Evolutionary conservation across 2,888 invertebrate genomes (phyloP).

Genomic region (Anaspis maculata): DNA sequence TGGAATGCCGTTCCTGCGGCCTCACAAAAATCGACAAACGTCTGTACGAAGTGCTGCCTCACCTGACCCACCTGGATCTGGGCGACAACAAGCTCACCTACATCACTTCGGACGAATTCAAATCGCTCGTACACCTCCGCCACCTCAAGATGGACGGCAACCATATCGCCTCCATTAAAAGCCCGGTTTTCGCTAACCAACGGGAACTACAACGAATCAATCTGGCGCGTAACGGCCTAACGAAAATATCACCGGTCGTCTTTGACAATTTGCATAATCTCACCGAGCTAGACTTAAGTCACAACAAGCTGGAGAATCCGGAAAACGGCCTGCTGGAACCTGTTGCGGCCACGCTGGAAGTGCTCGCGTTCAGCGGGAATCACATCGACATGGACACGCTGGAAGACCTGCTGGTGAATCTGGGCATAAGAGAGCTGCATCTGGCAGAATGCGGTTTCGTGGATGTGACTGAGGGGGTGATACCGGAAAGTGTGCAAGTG

Average conservation of each 20-base stretch:
- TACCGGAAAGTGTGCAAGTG: constrained; percentile 47
- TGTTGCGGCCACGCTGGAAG: constrained; percentile 51
- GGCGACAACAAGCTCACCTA: constrained; percentile 68
- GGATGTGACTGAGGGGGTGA: constrained; percentile 48
- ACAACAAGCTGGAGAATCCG: constrained; percentile 49
- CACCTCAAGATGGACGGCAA: constrained; percentile 65
- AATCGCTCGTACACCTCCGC: constrained; percentile 54
- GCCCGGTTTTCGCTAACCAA: constrained; percentile 54
- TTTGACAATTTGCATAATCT: constrained; percentile 62
- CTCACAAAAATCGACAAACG: constrained; percentile 59
- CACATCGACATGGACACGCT: constrained; percentile 49
- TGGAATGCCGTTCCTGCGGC: constrained; percentile 66
- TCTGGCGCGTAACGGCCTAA: constrained; percentile 62
- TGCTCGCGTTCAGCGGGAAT: constrained; percentile 58
- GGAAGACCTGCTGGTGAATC: constrained; percentile 45
- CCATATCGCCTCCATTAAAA: constrained; percentile 60
- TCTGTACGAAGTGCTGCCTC: constrained; percentile 62
- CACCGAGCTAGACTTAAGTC: constrained; percentile 61
- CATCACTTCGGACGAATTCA: constrained; percentile 59
- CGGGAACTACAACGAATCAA: constrained; percentile 48
- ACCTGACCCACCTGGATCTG: constrained; percentile 63
- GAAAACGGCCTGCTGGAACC: constrained; percentile 28
- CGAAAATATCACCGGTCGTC: constrained; percentile 59
- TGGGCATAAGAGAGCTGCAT: constrained; percentile 47
- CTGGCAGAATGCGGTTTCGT: constrained; percentile 51